These are phyloP conservation scores for Salvelinus fontinalis DNA, from an alignment of 2,113 vertebrate genomes.

Conservation along the genomic window DNA sequence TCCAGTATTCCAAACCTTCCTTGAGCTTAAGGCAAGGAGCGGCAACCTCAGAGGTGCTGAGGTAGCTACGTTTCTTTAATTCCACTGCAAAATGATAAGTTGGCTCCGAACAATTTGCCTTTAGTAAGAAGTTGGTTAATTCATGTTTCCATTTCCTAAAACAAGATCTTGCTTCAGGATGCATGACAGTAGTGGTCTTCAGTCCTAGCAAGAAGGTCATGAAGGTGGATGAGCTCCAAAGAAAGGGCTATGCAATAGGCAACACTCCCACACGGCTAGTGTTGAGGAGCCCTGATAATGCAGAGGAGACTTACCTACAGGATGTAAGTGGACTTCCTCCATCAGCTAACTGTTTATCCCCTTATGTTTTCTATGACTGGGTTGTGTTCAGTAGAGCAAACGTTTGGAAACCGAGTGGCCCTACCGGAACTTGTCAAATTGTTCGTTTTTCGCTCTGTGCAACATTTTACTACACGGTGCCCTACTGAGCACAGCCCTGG, in stretches of 20 bases:
- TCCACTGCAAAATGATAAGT: too few relatives aligned
- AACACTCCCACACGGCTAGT: slow-evolving; percentile 60
- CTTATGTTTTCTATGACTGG: background rate
- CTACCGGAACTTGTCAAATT: too few relatives aligned
- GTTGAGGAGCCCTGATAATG: slow-evolving; percentile 46
- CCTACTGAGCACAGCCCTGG: too few relatives aligned
- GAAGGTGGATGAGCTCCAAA: slow-evolving; percentile 53
- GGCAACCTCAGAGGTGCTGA: too few relatives aligned
- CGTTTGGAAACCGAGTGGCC: background rate
- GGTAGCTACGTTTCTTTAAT: too few relatives aligned
- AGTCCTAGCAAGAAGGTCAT: slow-evolving; percentile 58
- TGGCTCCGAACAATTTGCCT: too few relatives aligned
- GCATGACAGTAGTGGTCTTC: slow-evolving; percentile 61
- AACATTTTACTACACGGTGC: too few relatives aligned
- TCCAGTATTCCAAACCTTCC: background rate
- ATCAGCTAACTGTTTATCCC: too few relatives aligned
- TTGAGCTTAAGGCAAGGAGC: background rate
- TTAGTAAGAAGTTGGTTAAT: background rate
- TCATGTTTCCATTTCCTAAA: slow-evolving; percentile 16
- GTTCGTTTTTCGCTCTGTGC: too few relatives aligned
- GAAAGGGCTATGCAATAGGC: slow-evolving; percentile 59
- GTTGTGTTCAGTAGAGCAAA: too few relatives aligned
- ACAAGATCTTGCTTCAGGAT: slow-evolving; percentile 17
- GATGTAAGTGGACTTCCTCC: slow-evolving; percentile 35
- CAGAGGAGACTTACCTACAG: slow-evolving; percentile 54